Conservation (phyloP, 2,113 vertebrate species). For the Cygnus buccinator region DNA sequence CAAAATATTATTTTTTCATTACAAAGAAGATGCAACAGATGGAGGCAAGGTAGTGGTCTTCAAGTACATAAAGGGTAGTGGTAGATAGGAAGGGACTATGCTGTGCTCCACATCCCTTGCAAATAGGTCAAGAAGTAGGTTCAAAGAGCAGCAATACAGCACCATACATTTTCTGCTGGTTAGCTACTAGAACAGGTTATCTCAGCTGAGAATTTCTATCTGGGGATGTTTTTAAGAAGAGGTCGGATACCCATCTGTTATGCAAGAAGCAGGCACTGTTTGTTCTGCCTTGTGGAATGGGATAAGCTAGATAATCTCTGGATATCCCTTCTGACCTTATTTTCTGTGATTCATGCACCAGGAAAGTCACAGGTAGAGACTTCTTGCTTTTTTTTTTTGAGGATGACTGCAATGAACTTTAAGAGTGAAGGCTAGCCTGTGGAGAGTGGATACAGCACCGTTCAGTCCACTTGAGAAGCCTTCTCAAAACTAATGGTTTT, state of each 20-base stretch:
- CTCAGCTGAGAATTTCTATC: background rate
- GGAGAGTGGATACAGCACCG: background rate
- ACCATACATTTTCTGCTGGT: background rate
- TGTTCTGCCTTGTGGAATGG: background rate
- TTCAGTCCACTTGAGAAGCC: background rate
- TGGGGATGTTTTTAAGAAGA: background rate
- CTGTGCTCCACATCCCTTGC: background rate
- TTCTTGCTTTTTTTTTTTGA: background rate
- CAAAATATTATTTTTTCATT: background rate
- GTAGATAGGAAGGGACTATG: background rate
- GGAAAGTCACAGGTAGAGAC: background rate
- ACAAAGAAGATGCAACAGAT: background rate
- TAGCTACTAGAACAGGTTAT: background rate
- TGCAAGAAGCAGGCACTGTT: background rate
- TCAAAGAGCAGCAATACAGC: background rate
- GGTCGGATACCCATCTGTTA: background rate
- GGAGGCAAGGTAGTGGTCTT: background rate
- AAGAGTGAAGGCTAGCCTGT: background rate
- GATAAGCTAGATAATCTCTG: background rate
- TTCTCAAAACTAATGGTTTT: background rate
- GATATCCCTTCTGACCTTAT: background rate
- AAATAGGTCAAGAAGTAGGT: background rate
- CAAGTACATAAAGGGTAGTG: background rate
- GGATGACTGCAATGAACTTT: background rate
- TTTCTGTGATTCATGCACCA: background rate